phyloP scores from a whole-genome alignment of 1,140 invertebrate species.

The Megathymus violae region DNA sequence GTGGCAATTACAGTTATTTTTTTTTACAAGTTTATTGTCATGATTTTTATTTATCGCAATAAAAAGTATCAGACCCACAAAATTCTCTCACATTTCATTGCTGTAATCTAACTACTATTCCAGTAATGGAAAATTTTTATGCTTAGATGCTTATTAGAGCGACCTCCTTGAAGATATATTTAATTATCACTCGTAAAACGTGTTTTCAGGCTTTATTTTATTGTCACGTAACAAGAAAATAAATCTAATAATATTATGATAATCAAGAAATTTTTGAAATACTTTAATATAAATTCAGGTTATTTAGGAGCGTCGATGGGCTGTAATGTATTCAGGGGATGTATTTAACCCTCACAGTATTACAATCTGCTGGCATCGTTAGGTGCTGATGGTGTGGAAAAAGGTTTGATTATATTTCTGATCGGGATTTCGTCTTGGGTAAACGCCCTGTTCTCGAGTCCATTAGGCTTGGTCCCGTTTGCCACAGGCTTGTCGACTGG shows the following conservation, averaged over 20 bases:
- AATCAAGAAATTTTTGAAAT: too few species aligned
- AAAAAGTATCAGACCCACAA: background rate
- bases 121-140: background rate
- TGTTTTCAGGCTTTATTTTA: too few species aligned
- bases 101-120: background rate
- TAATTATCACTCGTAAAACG: too few species aligned
- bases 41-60: too few species aligned
- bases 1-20: too few species aligned
- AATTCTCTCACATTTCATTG: background rate
- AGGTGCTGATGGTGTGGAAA: constrained; percentile 19
- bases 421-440: constrained; percentile 63
- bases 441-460: constrained; percentile 77
- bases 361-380: constrained; percentile 38
- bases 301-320: background rate
- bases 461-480: constrained; percentile 45
- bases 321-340: constrained; percentile 7
- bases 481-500: constrained; percentile 62
- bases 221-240: too few species aligned
- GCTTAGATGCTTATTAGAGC: background rate
- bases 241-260: too few species aligned
- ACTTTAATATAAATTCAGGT: too few species aligned
- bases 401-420: constrained; percentile 34
- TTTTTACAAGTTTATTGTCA: too few species aligned
- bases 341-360: background rate
- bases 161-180: background rate